A percentile compares a stretch with the other conserved stretches of the same genome.
These are phyloP conservation scores for Acrobasis suavella DNA, from an alignment of 2,888 invertebrate genomes.

Conservation along the genomic window DNA sequence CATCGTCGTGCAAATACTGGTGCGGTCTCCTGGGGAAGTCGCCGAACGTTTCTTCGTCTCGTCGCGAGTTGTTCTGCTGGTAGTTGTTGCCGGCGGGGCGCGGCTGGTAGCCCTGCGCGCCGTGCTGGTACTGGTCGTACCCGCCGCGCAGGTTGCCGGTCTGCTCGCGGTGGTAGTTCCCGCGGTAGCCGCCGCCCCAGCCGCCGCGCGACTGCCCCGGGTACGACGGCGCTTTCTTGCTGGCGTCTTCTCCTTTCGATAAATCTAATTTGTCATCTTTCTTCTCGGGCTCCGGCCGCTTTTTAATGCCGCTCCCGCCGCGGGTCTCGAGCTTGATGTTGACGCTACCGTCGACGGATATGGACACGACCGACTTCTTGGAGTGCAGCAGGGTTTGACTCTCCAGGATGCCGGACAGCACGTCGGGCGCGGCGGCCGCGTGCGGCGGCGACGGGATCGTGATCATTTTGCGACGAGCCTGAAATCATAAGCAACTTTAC, in stretches of 20 bases:
- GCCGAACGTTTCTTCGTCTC: constrained; percentile 47
- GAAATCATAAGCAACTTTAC: constrained; percentile 29
- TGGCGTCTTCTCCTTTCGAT: constrained; percentile 47
- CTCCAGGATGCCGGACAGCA: constrained; percentile 87
- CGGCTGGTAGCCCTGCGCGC: constrained; percentile 29
- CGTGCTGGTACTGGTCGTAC: constrained; percentile 77
- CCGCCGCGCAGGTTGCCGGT: constrained; percentile 44
- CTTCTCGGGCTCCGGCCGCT: constrained; percentile 16
- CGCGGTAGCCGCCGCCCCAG: constrained; percentile 71
- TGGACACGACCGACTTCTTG: constrained; percentile 80
- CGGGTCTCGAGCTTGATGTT: constrained; percentile 67
- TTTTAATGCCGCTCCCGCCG: constrained; percentile 24
- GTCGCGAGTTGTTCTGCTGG: constrained; percentile 43
- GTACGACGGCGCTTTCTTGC: constrained; percentile 84
- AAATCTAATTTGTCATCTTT: constrained; percentile 47
- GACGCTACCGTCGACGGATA: constrained; percentile 85
- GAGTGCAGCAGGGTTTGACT: constrained; percentile 88
- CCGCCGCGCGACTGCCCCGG: constrained; percentile 82
- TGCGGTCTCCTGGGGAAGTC: constrained; percentile 54
- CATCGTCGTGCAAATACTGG: constrained; percentile 45
- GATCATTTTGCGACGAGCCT: constrained; percentile 78
- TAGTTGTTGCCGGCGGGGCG: constrained; percentile 37
- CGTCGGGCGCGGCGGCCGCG: constrained; percentile 79
- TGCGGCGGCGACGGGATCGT: constrained; percentile 64
- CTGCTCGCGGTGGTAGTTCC: constrained; percentile 46